Evolutionary conservation across 2,797 vertebrate genomes (phyloP), one percentile per base, ranked within the genome.

Genomic region (Melanotaenia pygmaea): DNA sequence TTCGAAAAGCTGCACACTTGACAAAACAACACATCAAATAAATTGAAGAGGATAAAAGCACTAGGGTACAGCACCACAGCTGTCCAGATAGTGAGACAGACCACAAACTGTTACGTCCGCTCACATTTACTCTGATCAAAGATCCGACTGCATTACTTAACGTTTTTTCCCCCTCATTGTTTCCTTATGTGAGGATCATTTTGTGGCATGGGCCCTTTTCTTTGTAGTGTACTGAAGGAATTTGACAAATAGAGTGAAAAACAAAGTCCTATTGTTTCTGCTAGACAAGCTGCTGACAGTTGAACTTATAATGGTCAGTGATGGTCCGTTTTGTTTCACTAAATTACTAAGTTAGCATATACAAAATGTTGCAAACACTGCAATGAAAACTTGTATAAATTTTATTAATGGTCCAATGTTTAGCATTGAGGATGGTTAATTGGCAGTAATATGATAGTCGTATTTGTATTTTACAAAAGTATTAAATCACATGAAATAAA

Each of bases 101-200:
- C 86, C 82, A 64, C 91, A 90, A 79, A 90, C 88, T 87, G 85
- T 87, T 86, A 86, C 3, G 86, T 91, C 88, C 50, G 56, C 82
- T 90, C 86, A 89, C 76, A 91, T 90, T 91, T 88, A 84, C 86
- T 82, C 65, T 84, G 87, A 90, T 90, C 87, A 89, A 90, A 92
- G 85, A 79, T 89, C 82, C 28, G 38, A 71, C 77, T 85, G 78
- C 83, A 80, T 86, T 86, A 83, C 73, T 82, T 74, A 82, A 88
- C 77, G 79, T 63, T 58, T 79, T 68, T 59, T 56, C 45, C 63
- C 60, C 64, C 74, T 88, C 87, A 88, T 90, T 88, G 82, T 81
- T 91, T 91, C 88, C 89, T 88, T 82, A 87, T 90, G 91, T 77
- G 79, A 83, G 74, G 72, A 76, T 71, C 70, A 85, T 86, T 89